Percentiles rank a stretch among this genome's conserved stretches.
phyloP scores from a whole-genome alignment of 2,888 invertebrate genomes.

The Orchesella flavescens region DNA sequence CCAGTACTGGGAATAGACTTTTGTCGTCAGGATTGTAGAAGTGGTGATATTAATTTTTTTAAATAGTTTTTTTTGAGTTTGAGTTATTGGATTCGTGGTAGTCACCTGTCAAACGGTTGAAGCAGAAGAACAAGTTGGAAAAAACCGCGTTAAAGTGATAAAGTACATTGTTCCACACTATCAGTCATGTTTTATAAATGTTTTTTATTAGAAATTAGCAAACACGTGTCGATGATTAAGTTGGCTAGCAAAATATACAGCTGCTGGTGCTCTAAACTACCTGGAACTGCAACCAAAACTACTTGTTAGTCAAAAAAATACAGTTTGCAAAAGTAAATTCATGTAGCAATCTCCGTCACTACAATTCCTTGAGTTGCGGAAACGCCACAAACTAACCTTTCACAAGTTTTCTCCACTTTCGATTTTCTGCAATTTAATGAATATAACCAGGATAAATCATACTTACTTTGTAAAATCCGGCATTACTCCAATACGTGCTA shows the following conservation, averaged over 20 bases:
- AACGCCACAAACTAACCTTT: slow-evolving; percentile 66
- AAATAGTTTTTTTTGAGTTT: no score
- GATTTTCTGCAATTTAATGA: slow-evolving; percentile 52
- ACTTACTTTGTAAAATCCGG: no score
- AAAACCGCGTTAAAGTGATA: no score
- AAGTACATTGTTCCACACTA: no score
- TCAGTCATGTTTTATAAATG: no score
- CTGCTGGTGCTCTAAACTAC: not conserved
- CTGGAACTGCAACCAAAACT: slow-evolving; percentile 16
- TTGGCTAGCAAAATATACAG: slow-evolving; percentile 22
- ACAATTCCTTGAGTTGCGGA: not conserved
- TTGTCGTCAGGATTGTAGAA: no score
- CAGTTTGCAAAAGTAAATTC: not conserved
- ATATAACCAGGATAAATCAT: not conserved
- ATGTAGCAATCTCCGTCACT: slow-evolving; percentile 2
- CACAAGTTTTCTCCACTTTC: slow-evolving; percentile 67
- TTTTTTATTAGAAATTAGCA: no score
- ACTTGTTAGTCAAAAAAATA: not conserved
- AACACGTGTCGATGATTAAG: not conserved
- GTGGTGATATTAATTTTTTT: no score
- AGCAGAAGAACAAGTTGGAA: no score
- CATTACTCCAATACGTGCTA: no score
- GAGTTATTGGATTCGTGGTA: no score
- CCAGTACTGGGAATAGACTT: not conserved
- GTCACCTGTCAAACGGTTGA: no score